A percentile compares a stretch with the other conserved stretches of the same genome.
Conservation (phyloP, 2,113 vertebrate genomes). For the Sylvicapra grimmia region DNA sequence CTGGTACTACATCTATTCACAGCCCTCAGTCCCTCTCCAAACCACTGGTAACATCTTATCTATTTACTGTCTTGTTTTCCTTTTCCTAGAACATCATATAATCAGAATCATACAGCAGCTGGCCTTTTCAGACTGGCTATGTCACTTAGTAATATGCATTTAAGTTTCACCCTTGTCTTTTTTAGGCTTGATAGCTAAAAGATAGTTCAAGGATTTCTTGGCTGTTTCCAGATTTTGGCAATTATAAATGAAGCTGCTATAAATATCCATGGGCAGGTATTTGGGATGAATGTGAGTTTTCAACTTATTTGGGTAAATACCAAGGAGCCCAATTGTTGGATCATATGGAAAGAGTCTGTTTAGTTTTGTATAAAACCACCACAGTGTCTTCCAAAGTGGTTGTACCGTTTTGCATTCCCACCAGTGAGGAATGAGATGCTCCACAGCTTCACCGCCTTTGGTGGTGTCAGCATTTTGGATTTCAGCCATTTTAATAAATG, state of each 20-base stretch:
- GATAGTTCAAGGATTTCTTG: not conserved
- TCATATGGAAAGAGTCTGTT: not conserved
- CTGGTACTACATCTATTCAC: not conserved
- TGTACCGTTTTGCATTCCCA: not conserved
- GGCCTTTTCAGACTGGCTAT: not conserved
- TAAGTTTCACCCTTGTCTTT: not conserved
- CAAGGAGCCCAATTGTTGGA: not conserved
- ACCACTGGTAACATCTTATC: not conserved
- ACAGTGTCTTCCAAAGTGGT: not conserved
- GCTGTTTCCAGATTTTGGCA: not conserved
- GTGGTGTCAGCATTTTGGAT: not conserved
- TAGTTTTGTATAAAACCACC: not conserved
- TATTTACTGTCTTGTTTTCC: not conserved
- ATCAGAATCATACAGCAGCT: not conserved
- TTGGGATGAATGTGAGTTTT: not conserved
- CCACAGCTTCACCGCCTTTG: not conserved
- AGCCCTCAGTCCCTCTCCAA: not conserved
- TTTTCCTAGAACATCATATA: not conserved
- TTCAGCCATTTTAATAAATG: not conserved
- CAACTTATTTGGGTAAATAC: not conserved
- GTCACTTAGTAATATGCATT: not conserved
- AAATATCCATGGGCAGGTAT: not conserved
- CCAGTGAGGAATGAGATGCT: not conserved
- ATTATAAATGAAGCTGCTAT: not conserved
- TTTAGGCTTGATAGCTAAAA: not conserved